These are phyloP conservation scores for Syndactyla subalaris DNA, from an alignment of 2,797 vertebrate genomes.

Conservation along the genomic window DNA sequence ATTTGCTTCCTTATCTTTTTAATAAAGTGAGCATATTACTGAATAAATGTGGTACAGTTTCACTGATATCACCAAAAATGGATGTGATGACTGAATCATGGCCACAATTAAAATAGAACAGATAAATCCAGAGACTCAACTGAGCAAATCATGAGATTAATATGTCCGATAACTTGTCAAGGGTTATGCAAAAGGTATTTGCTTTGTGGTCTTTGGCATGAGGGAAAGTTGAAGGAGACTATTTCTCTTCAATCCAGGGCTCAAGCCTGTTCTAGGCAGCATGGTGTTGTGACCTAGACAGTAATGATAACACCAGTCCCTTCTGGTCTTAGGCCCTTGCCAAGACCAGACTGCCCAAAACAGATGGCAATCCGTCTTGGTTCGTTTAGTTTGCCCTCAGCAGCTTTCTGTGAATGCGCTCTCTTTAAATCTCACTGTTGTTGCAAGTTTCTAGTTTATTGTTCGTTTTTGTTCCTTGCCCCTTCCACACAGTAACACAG, in stretches of 20 bases:
- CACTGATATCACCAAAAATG: constrained; percentile 1
- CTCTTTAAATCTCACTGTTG: constrained; percentile 9
- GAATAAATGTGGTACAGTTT: constrained; percentile 27
- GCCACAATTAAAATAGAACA: constrained; percentile 30
- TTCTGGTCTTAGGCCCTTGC: constrained; percentile 35
- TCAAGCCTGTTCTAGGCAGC: background rate
- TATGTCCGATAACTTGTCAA: background rate
- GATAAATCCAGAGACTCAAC: constrained; percentile 16
- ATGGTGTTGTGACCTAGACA: background rate
- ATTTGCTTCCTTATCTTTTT: constrained; percentile 65
- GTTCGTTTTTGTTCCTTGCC: background rate
- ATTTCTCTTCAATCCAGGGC: background rate
- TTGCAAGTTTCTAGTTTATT: constrained; percentile 16
- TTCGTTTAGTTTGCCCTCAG: constrained; percentile 1
- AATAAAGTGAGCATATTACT: constrained; percentile 52
- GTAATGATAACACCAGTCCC: background rate
- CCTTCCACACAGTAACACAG: background rate
- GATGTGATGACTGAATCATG: constrained; percentile 20
- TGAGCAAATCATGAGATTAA: background rate
- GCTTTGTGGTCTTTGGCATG: background rate
- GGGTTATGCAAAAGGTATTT: background rate
- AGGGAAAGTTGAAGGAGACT: background rate
- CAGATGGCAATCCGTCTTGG: constrained; percentile 45
- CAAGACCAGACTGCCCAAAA: constrained; percentile 44
- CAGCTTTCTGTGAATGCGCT: background rate